Evolutionary conservation across 2,888 invertebrate species (phyloP), one percentile per base, ranked within the genome.

Genomic region (Carpatolechia fugitivella): DNA sequence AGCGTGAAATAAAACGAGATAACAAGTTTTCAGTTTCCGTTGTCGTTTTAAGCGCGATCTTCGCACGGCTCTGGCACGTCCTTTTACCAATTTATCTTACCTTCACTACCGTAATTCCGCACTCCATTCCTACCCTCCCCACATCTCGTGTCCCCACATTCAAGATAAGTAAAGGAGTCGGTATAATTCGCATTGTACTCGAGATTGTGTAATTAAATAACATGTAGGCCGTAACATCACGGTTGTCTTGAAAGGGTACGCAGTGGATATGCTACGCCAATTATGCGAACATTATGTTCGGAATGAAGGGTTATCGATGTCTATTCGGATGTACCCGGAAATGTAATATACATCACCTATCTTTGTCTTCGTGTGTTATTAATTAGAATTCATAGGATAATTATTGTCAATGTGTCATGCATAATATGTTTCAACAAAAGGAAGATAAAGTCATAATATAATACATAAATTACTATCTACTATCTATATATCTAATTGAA

Each of bases 191-290:
- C 84, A 89, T 87, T 87, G 88, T 89, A 72, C 76, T 81, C 82
- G 78, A 84, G 88, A 88, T 87, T 87, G 81, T 76, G 82, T 90
- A 90, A 90, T 90, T 89, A 89, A 90, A 90, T 89, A 89, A 90
- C 85, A 89, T 87, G 86, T 86, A 88, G 83, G 81, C 83, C 77
- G 79, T 83, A 80, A 85, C 84, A 81, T 88, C 81, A 82, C 82
- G 80, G 77, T 77, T 78, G 84, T 82, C 86, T 87, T 87, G 85
- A 88, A 86, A 89, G 88, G 89, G 89, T 88, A 82, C 78, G 77
- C 82, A 82, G 79, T 82, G 82, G 87, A 85, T 88, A 89, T 88
- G 89, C 83, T 85, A 84, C 86, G 89, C 88, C 88, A 89, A 89
- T 89, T 89, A 89, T 88, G 87, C 80, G 86, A 85, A 84, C 85